Evolutionary conservation across 2,113 vertebrate species (phyloP).

Genomic region (Stomatorhinus ivindoensis): DNA sequence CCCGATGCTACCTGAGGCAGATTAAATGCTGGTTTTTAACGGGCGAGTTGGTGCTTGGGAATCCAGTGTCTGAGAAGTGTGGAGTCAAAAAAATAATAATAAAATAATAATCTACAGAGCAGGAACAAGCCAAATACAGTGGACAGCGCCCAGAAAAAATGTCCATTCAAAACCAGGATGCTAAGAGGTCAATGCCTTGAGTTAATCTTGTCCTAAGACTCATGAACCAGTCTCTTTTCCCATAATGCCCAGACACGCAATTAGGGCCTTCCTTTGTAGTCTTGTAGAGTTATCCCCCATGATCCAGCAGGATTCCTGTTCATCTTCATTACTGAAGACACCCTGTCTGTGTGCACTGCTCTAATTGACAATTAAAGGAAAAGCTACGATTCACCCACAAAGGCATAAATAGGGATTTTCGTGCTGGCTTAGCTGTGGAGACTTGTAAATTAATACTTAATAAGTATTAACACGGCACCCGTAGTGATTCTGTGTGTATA

Average conservation of each 20-base stretch:
- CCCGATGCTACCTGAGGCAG: not conserved
- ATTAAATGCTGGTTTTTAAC: not conserved
- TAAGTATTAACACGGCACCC: slow-evolving; percentile 36
- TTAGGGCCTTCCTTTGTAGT: slow-evolving; percentile 48
- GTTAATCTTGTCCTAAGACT: slow-evolving; percentile 11
- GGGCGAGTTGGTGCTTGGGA: not conserved
- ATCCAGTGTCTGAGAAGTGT: not conserved
- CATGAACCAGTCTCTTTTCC: not conserved
- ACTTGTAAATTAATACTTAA: slow-evolving; percentile 56
- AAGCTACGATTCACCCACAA: slow-evolving; percentile 44
- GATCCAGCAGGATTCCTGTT: slow-evolving; percentile 45
- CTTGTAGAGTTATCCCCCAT: slow-evolving; percentile 39
- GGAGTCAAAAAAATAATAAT: not conserved
- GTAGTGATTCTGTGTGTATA: slow-evolving; percentile 31
- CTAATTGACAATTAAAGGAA: slow-evolving; percentile 65
- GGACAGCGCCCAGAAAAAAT: not conserved
- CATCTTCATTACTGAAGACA: slow-evolving; percentile 36
- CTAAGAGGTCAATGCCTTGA: not conserved
- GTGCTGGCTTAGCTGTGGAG: slow-evolving; percentile 47
- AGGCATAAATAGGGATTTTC: slow-evolving; percentile 47
- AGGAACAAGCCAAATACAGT: not conserved
- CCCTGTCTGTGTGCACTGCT: slow-evolving; percentile 32
- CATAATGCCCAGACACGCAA: slow-evolving; percentile 25
- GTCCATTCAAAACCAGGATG: not conserved
- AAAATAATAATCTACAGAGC: not conserved